Evolutionary conservation across 1,140 invertebrate species (phyloP), one percentile per base, ranked within the genome.

Genomic region (Liolophura sinensis): DNA sequence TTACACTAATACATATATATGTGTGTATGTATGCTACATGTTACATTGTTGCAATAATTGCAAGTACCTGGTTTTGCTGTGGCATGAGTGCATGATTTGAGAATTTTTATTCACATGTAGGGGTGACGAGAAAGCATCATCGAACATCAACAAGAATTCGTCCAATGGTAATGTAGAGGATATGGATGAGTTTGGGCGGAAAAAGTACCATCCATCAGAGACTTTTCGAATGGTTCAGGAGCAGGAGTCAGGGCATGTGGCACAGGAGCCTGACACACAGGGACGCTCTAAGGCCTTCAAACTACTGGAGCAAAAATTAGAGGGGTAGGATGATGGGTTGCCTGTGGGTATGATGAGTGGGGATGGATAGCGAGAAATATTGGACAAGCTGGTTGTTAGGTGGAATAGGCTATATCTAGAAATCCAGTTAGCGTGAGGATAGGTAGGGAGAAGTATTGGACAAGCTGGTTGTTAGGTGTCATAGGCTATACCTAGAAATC

Each of bases 201-300:
- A 73, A 58, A 69, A 72, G 49, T 82, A 81, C 60, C 57, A 68
- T 24, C 80, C 80, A 18, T 82, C 80, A 16, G 79, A 81, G 67
- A 83, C 80, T 52, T 82, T 73, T 67, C 75, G 73, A 69, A 66
- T 81, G 47, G 63, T 83, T 25, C 75, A 74, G 54, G 80, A 81
- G 60, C 67, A 79, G 61, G 77, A 79, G 40, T n/a, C 64, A 54
- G 40, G 64, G 20, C 64, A 61, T 27, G 54, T 58, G 31, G 72
- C 74, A 40, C 71, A 74, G 27, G 70, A 73, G 31, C 63, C 52
- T 59, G 68, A 66, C 24, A 69, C 74, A 64, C 74, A 76, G 12
- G 65, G 71, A 60, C 78, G 79, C 60, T 82, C 81, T 9, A 68
- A 78, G 57, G 76, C 79, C 25, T 78, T 83, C 68, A 78, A 77